Evolutionary conservation across 2,113 vertebrate species (phyloP), one percentile per base, ranked within the genome.

Genomic region (Oreamnos americanus): DNA sequence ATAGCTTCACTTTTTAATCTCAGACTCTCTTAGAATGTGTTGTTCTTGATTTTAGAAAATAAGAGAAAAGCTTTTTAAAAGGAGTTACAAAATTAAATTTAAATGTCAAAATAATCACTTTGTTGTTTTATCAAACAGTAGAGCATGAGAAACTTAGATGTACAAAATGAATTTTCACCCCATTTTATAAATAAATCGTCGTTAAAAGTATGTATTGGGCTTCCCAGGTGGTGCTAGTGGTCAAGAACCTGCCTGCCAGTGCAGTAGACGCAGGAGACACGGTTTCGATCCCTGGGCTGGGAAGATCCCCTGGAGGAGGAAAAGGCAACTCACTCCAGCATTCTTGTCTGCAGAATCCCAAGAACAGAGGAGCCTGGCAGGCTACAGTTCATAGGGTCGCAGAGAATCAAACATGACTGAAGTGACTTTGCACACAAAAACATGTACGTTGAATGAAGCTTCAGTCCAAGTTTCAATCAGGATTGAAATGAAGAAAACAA

Each of bases 1-100:
- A 71, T n/a, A 67, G 47, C 30, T 95, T 53, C 15, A 88, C 2
- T 49, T 67, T 96, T 91, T 64, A 36, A 74, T 57, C 19, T 67
- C 26, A 53, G 17, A 78, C 2, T 88, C 39, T 92, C 17, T 87
- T 39, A 26, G 55, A 82, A 86, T 93, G 6, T 26, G 25, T 43
- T 96, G 13, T 47, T 90, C 62, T 84, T 90, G 13, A 64, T 86
- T 91, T 97, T 90, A 30, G 39, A 90, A 94, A 96, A n/a, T 26
- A 51, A 71, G 26, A 67, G 49, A 86, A 81, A 94, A 17, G 1
- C 39, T 89, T 94, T 95, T 60, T 15, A 17, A 92, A 87, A 62
- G 11, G 8, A 90, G 26, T 94, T 87, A 33, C 7, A 90, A 51
- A 60, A 90, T 79, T 85, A 39, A 36, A 58, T 90, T 92, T 88